These are phyloP conservation scores for Nansenia antarctica DNA, from an alignment of 2,113 vertebrate genomes.

Conservation along the genomic window DNA sequence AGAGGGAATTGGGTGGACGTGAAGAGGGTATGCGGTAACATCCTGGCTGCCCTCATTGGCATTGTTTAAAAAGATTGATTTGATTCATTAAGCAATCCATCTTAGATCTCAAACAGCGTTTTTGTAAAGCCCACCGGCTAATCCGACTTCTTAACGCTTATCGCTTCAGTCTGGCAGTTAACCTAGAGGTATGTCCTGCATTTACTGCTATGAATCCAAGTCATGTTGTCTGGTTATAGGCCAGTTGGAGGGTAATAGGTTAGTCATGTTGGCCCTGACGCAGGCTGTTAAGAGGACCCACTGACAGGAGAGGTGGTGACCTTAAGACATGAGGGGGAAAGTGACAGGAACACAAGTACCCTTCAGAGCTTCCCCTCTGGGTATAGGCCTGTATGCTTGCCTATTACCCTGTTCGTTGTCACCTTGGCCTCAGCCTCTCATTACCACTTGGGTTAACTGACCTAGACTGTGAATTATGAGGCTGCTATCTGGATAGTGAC, in stretches of 20 bases:
- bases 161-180: not conserved
- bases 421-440: not conserved
- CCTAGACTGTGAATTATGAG: no score
- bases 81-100: no score
- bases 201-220: constrained; percentile 26
- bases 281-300: constrained; percentile 15
- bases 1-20: constrained; percentile 10
- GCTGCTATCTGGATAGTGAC: not conserved
- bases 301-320: constrained; percentile 4
- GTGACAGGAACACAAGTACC: constrained; percentile 7
- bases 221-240: constrained; percentile 7
- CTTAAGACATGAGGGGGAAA: constrained; percentile 4
- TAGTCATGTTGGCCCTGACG: constrained; percentile 13
- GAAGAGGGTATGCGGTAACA: constrained; percentile 1
- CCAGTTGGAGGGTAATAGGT: constrained; percentile 10
- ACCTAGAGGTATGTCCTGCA: not conserved
- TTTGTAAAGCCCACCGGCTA: no score
- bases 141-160: no score
- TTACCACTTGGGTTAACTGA: not conserved
- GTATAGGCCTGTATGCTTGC: not conserved
- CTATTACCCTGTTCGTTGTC: not conserved
- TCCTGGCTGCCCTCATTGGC: no score
- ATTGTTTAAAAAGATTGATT: no score
- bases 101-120: no score
- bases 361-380: not conserved